Base-by-base conservation (phyloP, 2,797 vertebrate genomes). In the Halcyon leucocephala region DNA sequence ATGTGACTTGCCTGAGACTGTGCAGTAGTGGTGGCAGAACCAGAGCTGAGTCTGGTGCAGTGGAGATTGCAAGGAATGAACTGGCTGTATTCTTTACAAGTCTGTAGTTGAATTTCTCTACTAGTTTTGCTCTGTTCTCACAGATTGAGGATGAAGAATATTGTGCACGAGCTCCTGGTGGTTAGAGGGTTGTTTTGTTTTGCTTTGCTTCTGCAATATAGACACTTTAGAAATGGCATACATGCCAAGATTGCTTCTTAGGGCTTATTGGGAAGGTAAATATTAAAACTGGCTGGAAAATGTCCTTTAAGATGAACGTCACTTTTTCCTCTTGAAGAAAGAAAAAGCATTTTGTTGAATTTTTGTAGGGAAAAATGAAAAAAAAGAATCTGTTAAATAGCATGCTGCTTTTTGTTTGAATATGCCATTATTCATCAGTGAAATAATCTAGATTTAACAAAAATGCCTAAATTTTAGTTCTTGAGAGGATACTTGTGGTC, bases 1-100 rank as follows among this genome's bases (percentile, higher is more conserved):
- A 21, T n/a, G 33, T 24, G 51, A 55, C 21, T 70, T 62, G 4
- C 35, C 41, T 0, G 1, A 60, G 52, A 26, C 28, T 3, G 1
- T 7, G 9, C 5, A 31, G 31, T 2, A 0, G 1, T 24, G 19
- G 21, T 61, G 65, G n/a, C 65, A 73, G 79, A 76, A 17, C 12
- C 15, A 82, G 55, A 64, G 3, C 19, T 4, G 39, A 35, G 55
- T 14, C 44, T 25, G 41, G 28, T 39, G 52, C 16, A 62, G 42
- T 9, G 4, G 19, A 65, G n/a, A 5, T 10, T 55, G 37, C 33
- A 35, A 3, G 11, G 48, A 12, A 33, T 67, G 20, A 2, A 42
- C 49, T 1, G 3, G 12, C 42, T 0, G 2, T 24, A 1, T 19
- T 65, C 22, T 35, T 67, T 31, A 31, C 26, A n/a, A 33, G 9